A percentile compares a stretch with the other conserved stretches of the same genome.
Conservation (phyloP, 37 sponge, comb jelly and placozoan genomes). For the Lycopodina hypogea region DNA sequence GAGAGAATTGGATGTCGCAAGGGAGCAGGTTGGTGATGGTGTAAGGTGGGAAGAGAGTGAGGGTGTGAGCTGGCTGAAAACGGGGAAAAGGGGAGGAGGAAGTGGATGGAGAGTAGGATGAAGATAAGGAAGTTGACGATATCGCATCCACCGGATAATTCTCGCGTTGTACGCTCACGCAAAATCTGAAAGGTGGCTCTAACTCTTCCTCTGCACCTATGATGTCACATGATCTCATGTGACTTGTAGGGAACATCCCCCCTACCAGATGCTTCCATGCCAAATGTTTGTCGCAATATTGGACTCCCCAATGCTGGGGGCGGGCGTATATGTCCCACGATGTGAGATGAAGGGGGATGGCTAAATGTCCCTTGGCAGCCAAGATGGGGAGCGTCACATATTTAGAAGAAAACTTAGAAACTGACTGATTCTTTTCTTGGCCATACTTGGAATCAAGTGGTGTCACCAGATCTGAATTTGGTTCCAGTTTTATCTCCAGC, state of each 20-base stretch:
- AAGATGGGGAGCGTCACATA: constrained; percentile 37
- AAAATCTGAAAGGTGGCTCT: constrained; percentile 38
- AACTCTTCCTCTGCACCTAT: constrained; percentile 33
- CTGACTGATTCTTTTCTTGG: not conserved
- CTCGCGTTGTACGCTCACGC: constrained; percentile 62
- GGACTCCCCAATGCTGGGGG: constrained; percentile 72
- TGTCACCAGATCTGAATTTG: not conserved
- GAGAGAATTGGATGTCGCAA: constrained; percentile 58
- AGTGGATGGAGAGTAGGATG: not conserved
- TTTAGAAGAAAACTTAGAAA: not conserved
- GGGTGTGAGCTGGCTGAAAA: constrained; percentile 69
- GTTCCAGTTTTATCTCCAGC: constrained; percentile 62
- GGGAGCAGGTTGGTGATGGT: constrained; percentile 75
- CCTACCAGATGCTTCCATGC: constrained; percentile 48
- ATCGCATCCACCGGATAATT: constrained; percentile 34
- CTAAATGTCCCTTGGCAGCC: constrained; percentile 28
- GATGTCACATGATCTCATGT: constrained; percentile 28
- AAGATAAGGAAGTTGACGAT: not conserved
- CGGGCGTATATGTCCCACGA: constrained; percentile 57
- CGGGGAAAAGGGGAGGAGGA: not conserved
- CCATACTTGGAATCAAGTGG: not conserved
- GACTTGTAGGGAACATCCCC: constrained; percentile 23
- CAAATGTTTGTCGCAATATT: constrained; percentile 54
- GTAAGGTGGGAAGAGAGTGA: constrained; percentile 72
- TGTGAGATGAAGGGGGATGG: constrained; percentile 79